Base-by-base conservation (phyloP, 2,113 vertebrate species). In the Microtus richardsoni region DNA sequence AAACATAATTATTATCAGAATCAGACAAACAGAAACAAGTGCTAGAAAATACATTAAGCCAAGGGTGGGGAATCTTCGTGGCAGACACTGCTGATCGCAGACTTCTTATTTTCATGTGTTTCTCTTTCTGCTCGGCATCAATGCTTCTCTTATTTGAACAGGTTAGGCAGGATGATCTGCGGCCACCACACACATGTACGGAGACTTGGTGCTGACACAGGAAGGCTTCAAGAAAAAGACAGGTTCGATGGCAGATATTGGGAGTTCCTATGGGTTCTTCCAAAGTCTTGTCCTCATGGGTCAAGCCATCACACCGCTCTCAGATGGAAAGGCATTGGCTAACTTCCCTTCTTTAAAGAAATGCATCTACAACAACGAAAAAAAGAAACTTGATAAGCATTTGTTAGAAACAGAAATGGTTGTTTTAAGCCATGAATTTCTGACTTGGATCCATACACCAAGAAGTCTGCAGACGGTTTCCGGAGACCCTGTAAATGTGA, bases 281-380 rank as follows among this genome's bases (percentile, higher is more conserved):
- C 58, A 44, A 73, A 62, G 75, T 87, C 19, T 73, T 70, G 41
- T 58, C 66, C 62, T 71, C n/a, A 2, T 1, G 49, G 30, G 28
- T 44, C 58, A 94, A 83, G 52, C n/a, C 33, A 66, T 44, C 17
- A 33, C 36, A 70, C 3, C 4, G n/a, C 26, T 74, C 87, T 71
- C 41, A 36, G 36, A 21, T 83, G 86, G 19, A 80, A 83, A 47
- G n/a, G n/a, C 39, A 83, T 21, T 39, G 62, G 74, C 49, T 71
- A 49, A n/a, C 94, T 90, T 83, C 58, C 26, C 47, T 64, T 24
- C 22, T 88, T 88, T 92, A 88, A 94, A 44, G 54, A n/a, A 14
- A 85, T 9, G n/a, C 73, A 26, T 92, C 89, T 62, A 47, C 22
- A 33, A 85, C 83, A 91, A 60, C 44, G 73, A 62, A 75, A 80